Conservation (phyloP, 2,113 vertebrate species). For the Tinamus guttatus region DNA sequence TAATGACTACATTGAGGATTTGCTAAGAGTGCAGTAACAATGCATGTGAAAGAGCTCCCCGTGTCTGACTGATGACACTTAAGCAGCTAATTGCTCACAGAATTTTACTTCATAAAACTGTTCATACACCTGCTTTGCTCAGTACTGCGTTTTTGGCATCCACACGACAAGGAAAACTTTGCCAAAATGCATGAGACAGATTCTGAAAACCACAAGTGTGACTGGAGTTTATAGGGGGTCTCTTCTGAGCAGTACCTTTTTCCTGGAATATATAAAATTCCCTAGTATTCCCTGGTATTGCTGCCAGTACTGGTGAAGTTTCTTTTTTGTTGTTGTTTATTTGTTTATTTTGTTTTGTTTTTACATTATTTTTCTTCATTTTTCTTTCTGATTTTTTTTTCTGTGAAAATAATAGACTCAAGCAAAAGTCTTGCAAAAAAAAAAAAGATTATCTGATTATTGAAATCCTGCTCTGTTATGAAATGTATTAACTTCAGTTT, state of each 20-base stretch:
- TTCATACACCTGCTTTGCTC: constrained; percentile 49
- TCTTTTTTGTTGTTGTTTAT: neutral
- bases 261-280: neutral
- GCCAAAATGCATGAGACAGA: constrained; percentile 9
- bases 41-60: constrained; percentile 59
- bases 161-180: constrained; percentile 33
- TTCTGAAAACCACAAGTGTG: neutral
- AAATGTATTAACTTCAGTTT: neutral
- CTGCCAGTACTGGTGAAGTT: constrained; percentile 7
- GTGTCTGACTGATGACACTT: constrained; percentile 67
- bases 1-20: constrained; percentile 65
- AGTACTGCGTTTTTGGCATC: constrained; percentile 9
- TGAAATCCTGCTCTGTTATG: neutral
- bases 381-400: constrained; percentile 32
- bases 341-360: neutral
- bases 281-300: neutral
- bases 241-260: neutral
- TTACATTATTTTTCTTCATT: constrained; percentile 16
- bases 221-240: neutral
- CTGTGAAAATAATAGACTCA: neutral
- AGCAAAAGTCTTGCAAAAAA: neutral
- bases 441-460: neutral
- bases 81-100: constrained; percentile 65
- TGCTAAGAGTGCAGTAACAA: constrained; percentile 60
- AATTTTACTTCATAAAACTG: constrained; percentile 31